These are phyloP conservation scores for Eulemur rubriventer DNA, from an alignment of 2,797 vertebrate genomes.

Conservation along the genomic window DNA sequence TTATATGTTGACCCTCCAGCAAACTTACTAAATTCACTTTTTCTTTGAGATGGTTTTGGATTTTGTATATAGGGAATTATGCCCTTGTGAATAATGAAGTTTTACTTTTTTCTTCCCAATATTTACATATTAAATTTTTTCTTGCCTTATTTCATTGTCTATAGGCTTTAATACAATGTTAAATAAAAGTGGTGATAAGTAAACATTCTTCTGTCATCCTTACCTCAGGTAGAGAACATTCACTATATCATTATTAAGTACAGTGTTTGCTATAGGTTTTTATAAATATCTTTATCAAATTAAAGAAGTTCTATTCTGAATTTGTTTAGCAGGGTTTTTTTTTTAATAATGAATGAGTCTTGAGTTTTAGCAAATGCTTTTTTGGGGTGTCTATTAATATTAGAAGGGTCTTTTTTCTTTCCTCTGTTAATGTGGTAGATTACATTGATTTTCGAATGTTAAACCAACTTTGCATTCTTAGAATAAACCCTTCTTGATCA, in stretches of 20 bases:
- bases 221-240: background rate
- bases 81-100: background rate
- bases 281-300: background rate
- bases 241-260: background rate
- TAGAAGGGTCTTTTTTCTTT: background rate
- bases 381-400: background rate
- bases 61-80: background rate
- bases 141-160: background rate
- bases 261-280: background rate
- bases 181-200: constrained; percentile 3
- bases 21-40: background rate
- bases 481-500: background rate
- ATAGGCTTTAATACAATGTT: background rate
- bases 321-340: background rate
- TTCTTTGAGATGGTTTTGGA: background rate
- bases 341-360: background rate
- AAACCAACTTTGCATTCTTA: background rate
- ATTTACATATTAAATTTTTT: background rate
- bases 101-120: constrained; percentile 18
- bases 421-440: background rate
- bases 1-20: background rate
- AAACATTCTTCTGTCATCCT: background rate
- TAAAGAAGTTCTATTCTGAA: background rate
- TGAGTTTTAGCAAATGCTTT: background rate
- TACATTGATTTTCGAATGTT: background rate